phyloP scores from a whole-genome alignment of 2,888 invertebrate species.

The Drosophila algonquin region DNA sequence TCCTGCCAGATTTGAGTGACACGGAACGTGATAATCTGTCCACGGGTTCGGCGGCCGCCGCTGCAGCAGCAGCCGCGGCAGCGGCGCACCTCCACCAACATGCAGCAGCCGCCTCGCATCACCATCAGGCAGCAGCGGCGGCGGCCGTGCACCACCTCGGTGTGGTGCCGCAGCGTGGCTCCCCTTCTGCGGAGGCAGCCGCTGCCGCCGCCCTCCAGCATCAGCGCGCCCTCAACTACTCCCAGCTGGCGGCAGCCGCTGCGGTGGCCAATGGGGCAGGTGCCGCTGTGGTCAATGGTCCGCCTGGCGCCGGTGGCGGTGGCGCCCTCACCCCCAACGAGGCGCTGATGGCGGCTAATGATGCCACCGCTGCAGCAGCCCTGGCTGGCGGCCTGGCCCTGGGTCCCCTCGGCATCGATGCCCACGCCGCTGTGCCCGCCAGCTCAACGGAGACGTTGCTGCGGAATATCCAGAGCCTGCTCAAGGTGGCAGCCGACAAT shows the following conservation, averaged over 20 bases:
- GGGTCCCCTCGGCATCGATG: constrained; percentile 82
- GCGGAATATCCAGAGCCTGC: constrained; percentile 96
- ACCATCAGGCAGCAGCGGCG: constrained; percentile 62
- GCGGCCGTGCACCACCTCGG: constrained; percentile 69
- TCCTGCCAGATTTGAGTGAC: constrained; percentile 81
- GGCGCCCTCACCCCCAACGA: constrained; percentile 82
- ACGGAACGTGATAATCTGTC: constrained; percentile 83
- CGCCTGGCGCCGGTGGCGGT: constrained; percentile 61
- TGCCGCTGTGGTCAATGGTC: constrained; percentile 81
- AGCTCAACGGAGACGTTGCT: constrained; percentile 95
- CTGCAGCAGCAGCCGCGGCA: constrained; percentile 69
- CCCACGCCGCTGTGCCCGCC: constrained; percentile 76
- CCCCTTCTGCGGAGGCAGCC: constrained; percentile 70
- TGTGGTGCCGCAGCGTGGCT: constrained; percentile 62
- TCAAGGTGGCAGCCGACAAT: constrained; percentile 98
- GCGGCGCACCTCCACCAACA: constrained; percentile 77
- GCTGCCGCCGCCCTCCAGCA: constrained; percentile 84
- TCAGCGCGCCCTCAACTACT: constrained; percentile 91
- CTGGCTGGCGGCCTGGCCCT: constrained; percentile 81
- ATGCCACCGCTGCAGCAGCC: constrained; percentile 80
- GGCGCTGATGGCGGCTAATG: constrained; percentile 78
- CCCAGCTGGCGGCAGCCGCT: constrained; percentile 88
- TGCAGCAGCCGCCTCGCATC: constrained; percentile 61
- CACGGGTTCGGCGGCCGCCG: constrained; percentile 78
- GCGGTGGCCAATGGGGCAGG: constrained; percentile 85